phyloP scores from a whole-genome alignment of 2,888 invertebrate genomes.

The Malthinus flaveolus region DNA sequence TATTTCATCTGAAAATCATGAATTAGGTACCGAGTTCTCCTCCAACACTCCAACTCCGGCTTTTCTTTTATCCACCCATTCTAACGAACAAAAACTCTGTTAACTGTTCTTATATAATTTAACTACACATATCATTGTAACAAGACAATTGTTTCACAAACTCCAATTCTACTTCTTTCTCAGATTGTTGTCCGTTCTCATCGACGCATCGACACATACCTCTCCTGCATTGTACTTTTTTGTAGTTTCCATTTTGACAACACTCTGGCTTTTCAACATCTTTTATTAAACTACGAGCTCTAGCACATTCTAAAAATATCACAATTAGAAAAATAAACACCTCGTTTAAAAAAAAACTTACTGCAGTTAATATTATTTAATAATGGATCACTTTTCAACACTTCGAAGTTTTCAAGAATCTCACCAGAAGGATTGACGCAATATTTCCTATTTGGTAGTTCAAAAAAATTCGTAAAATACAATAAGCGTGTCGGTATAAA shows the following conservation, averaged over 20 bases:
- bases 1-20: too few species aligned
- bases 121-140: too few species aligned
- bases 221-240: slow-evolving; percentile 63
- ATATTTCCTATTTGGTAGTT: slow-evolving; percentile 53
- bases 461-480: background rate
- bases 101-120: too few species aligned
- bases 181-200: slow-evolving; percentile 60
- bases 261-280: slow-evolving; percentile 59
- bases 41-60: too few species aligned
- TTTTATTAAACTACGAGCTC: slow-evolving; percentile 57
- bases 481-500: slow-evolving; percentile 6
- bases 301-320: slow-evolving; percentile 63
- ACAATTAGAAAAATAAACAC: background rate
- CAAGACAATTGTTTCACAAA: too few species aligned
- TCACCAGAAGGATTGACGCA: slow-evolving; percentile 63
- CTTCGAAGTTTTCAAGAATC: slow-evolving; percentile 58
- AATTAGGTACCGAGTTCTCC: too few species aligned
- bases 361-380: slow-evolving; percentile 63
- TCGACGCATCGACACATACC: slow-evolving; percentile 68
- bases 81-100: too few species aligned
- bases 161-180: slow-evolving; percentile 39
- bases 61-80: too few species aligned
- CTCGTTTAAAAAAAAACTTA: slow-evolving; percentile 51
- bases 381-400: slow-evolving; percentile 50
- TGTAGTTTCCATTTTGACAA: slow-evolving; percentile 66